Evolutionary conservation across 2,797 vertebrate genomes (phyloP).

Genomic region (Buphagus erythrorhynchus): DNA sequence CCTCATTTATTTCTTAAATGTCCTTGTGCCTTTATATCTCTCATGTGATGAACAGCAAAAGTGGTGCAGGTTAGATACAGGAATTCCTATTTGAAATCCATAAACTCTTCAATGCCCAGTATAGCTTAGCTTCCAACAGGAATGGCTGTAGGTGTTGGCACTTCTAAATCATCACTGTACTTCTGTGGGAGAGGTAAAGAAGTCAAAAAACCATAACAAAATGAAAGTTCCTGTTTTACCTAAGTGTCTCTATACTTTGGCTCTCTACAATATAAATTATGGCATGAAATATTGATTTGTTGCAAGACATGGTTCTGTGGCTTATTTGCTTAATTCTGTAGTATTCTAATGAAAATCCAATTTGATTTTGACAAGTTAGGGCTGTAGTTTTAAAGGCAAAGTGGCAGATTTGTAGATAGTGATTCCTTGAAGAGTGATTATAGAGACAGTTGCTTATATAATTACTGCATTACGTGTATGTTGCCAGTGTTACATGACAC

Average conservation of each 20-base stretch:
- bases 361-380: conserved; percentile 19
- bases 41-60: not conserved
- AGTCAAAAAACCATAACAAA: not conserved
- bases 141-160: not conserved
- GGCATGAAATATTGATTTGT: conserved; percentile 4
- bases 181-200: not conserved
- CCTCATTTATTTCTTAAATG: not conserved
- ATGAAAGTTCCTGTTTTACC: not conserved
- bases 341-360: conserved; percentile 37
- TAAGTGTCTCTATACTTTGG: not conserved
- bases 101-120: not conserved
- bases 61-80: not conserved
- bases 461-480: not conserved
- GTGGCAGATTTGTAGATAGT: conserved; percentile 33
- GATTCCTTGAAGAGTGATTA: conserved; percentile 11
- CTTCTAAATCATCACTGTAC: not conserved
- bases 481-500: not conserved
- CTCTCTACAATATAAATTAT: not conserved
- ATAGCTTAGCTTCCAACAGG: not conserved
- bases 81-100: not conserved
- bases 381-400: conserved; percentile 23
- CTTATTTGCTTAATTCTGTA: conserved; percentile 8
- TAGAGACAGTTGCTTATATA: conserved; percentile 14
- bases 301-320: not conserved
- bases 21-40: not conserved